These are phyloP conservation scores for Diabrotica undecimpunctata DNA, from an alignment of 1,140 invertebrate species.

Conservation along the genomic window DNA sequence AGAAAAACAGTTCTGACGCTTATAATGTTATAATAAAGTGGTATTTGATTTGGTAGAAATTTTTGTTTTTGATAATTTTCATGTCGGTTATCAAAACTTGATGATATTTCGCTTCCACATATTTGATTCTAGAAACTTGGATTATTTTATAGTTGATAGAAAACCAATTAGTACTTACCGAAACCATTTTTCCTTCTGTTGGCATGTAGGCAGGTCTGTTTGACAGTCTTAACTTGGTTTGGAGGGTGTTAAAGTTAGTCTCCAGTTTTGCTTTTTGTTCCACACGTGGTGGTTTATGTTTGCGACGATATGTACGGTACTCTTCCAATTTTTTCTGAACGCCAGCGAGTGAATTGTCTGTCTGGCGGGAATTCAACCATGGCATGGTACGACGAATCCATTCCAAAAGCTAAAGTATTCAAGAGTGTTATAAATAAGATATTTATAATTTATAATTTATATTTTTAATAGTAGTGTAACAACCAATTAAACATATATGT, in stretches of 20 bases:
- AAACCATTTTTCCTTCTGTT: slow-evolving; percentile 98
- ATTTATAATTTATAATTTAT: no score
- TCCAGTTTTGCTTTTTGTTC: slow-evolving; percentile 98
- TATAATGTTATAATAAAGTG: no score
- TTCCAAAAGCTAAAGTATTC: slow-evolving; percentile 73
- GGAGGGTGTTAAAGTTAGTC: slow-evolving; percentile 98
- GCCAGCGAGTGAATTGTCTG: slow-evolving; percentile 94
- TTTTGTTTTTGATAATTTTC: no score
- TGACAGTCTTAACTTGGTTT: slow-evolving; percentile 93
- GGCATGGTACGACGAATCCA: slow-evolving; percentile 98
- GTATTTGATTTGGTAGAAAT: no score
- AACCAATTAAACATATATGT: no score
- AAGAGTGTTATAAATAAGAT: neutral
- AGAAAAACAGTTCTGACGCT: no score
- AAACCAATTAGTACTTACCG: slow-evolving; percentile 57
- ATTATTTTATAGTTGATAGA: no score
- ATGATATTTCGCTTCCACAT: no score
- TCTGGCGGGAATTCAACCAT: slow-evolving; percentile 95
- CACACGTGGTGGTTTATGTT: slow-evolving; percentile 97
- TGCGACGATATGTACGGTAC: slow-evolving; percentile 95
- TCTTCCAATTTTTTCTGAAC: slow-evolving; percentile 98
- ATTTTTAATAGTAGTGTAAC: no score
- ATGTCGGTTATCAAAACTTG: no score
- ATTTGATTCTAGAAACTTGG: no score
- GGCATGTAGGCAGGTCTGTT: slow-evolving; percentile 98